These are phyloP conservation scores for Antechinus stuartii DNA, from an alignment of 2,113 vertebrate genomes.

Conservation along the genomic window DNA sequence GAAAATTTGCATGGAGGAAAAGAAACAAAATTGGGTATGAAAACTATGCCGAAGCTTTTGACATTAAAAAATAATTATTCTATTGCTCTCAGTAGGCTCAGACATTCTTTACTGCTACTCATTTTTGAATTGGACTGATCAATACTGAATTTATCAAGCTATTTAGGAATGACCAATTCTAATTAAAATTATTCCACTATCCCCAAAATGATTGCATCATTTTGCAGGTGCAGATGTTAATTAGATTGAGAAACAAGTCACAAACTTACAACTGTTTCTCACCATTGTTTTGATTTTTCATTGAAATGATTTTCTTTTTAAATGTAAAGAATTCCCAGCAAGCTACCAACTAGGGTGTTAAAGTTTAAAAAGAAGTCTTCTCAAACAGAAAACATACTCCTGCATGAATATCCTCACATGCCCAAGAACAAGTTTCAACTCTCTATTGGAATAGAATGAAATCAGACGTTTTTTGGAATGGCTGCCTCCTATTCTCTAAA, in stretches of 20 bases:
- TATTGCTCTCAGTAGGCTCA: constrained; percentile 86
- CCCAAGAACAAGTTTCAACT: constrained; percentile 46
- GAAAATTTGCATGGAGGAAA: constrained; percentile 77
- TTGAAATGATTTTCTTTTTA: constrained; percentile 68
- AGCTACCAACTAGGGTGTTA: neutral
- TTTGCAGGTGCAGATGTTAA: constrained; percentile 82
- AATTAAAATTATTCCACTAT: constrained; percentile 84
- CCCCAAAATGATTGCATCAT: constrained; percentile 83
- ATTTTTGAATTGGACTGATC: constrained; percentile 79
- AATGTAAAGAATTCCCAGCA: constrained; percentile 45
- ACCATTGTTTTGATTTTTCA: constrained; percentile 73
- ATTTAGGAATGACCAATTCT: constrained; percentile 82
- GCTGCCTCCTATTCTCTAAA: constrained; percentile 46
- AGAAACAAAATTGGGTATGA: constrained; percentile 83
- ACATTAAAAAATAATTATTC: constrained; percentile 85
- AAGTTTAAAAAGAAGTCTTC: neutral
- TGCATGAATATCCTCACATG: neutral
- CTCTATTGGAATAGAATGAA: constrained; percentile 64
- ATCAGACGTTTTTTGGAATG: neutral
- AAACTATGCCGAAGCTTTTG: constrained; percentile 83
- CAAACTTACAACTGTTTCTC: constrained; percentile 76
- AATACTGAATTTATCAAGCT: constrained; percentile 85
- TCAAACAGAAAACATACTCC: constrained; percentile 2
- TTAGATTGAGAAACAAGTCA: constrained; percentile 76
- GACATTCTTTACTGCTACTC: constrained; percentile 81